Base-by-base conservation (phyloP, 2,113 vertebrate species). In the Recurvirostra avosetta region DNA sequence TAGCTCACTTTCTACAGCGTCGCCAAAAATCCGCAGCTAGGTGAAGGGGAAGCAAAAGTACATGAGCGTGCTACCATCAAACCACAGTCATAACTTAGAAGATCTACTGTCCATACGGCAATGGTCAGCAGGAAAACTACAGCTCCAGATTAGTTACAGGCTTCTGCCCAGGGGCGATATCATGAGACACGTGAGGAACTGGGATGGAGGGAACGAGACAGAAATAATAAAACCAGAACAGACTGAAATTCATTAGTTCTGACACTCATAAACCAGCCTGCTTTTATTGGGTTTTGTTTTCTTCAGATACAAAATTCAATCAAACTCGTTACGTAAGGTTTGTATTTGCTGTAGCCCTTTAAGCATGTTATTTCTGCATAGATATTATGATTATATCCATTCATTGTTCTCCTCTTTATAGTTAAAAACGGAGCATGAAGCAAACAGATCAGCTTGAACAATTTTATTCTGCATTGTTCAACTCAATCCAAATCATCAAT, bases 391-490 rank as follows among this genome's bases (percentile, higher is more conserved):
- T 71, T 52, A 29, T 47, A 85, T 83, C 77, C 73, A 78, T 72
- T 79, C 25, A 80, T 70, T 91, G 55, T 86, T 90, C 75, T 47
- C 36, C 45, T 84, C 58, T 82, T 85, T 53, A 26, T 34, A 71
- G 72, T 62, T 78, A 85, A 85, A 85, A 86, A 77, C 27, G n/a
- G 50, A 85, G 34, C 55, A 56, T 3, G 7, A 85, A 86, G 75
- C 52, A 80, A 70, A 79, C 25, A 87, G 74, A 62, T 66, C 59
- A 79, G 53, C 70, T 71, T 74, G 59, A 94, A 76, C 22, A 65
- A 79, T 93, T 87, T 73, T 79, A 76, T 76, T 90, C 59, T 62
- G 27, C 58, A 49, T 66, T 84, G 45, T 86, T 91, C 55, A 94
- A 53, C 26, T 77, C 70, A 84, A 38, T 47, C 52, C 38, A 80